phyloP scores from a whole-genome alignment of 2,797 vertebrate species.

The Lycodopsis pacificus region DNA sequence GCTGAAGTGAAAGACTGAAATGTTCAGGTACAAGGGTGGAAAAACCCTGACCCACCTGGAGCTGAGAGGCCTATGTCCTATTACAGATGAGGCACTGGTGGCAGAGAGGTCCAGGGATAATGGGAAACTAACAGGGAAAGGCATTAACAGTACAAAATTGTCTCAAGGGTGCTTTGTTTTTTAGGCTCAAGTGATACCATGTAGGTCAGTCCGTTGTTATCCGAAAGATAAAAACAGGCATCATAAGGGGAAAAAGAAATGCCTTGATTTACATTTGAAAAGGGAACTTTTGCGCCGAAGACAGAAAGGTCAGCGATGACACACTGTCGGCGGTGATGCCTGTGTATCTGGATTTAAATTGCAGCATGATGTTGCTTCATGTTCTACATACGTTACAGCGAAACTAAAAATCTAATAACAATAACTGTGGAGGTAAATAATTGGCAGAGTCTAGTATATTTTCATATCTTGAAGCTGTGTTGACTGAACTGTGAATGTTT shows the following conservation, averaged over 20 bases:
- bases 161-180: slow-evolving; percentile 16
- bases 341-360: slow-evolving; percentile 33
- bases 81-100: not conserved
- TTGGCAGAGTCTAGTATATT: not conserved
- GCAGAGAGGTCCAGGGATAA: slow-evolving; percentile 15
- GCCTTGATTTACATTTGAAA: slow-evolving; percentile 60
- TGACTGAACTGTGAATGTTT: slow-evolving; percentile 12
- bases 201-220: slow-evolving; percentile 21
- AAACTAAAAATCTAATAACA: slow-evolving; percentile 8
- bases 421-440: not conserved
- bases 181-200: slow-evolving; percentile 24
- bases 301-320: slow-evolving; percentile 53
- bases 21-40: not conserved
- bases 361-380: slow-evolving; percentile 26
- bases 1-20: not conserved
- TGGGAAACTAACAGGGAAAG: slow-evolving; percentile 3
- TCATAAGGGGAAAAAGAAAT: slow-evolving; percentile 17
- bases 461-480: not conserved
- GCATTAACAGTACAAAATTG: slow-evolving; percentile 8
- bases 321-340: slow-evolving; percentile 23
- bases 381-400: not conserved
- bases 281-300: slow-evolving; percentile 34
- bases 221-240: slow-evolving; percentile 26
- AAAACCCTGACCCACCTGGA: not conserved
- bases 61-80: not conserved